Evolutionary conservation across 2,113 vertebrate species (phyloP).

Genomic region (Hyperopisus bebe): DNA sequence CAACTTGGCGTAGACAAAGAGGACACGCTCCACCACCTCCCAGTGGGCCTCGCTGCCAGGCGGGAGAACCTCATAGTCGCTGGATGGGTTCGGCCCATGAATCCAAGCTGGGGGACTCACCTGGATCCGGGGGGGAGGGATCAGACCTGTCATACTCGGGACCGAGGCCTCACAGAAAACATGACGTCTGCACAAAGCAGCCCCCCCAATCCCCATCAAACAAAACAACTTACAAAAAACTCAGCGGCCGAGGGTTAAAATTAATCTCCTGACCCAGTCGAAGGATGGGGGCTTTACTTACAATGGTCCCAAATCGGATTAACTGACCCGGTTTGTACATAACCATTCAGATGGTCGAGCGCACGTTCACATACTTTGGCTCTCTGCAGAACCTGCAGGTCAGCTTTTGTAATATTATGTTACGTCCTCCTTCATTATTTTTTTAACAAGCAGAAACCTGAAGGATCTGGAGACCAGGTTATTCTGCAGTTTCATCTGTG

Average conservation of each 20-base stretch:
- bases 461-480: background rate
- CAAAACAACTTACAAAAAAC: background rate
- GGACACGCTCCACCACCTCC: conserved; percentile 95
- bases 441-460: background rate
- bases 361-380: background rate
- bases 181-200: background rate
- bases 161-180: background rate
- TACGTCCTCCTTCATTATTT: background rate
- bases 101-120: conserved; percentile 84
- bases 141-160: background rate
- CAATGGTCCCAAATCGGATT: background rate
- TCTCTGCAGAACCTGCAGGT: background rate
- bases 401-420: background rate
- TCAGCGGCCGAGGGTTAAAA: background rate
- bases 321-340: background rate
- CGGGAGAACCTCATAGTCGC: conserved; percentile 79
- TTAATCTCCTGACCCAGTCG: background rate
- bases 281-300: background rate
- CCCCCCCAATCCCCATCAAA: background rate
- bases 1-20: conserved; percentile 97
- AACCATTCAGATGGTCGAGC: background rate
- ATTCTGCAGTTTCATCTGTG: background rate
- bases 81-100: conserved; percentile 62
- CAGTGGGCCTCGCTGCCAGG: conserved; percentile 88
- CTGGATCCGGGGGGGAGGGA: conserved; percentile 45